These are phyloP conservation scores for Anguilla rostrata DNA, from an alignment of 2,113 vertebrate genomes.

Conservation along the genomic window DNA sequence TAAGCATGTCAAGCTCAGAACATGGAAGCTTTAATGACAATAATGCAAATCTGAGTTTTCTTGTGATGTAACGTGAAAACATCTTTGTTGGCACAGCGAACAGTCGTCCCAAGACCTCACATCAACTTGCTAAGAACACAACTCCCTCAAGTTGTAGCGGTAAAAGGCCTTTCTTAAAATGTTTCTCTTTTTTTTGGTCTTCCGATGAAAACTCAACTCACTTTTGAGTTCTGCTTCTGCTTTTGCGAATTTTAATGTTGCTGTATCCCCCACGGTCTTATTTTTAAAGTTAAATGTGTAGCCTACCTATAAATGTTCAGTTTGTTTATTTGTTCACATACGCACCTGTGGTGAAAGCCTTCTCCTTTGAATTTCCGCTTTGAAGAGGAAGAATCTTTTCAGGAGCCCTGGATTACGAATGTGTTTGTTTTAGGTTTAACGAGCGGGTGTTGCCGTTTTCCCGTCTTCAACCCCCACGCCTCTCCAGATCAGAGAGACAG, in stretches of 20 bases:
- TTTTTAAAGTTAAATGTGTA: slow-evolving; percentile 41
- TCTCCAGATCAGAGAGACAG: slow-evolving; percentile 65
- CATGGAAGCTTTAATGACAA: slow-evolving; percentile 64
- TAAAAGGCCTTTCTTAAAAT: slow-evolving; percentile 56
- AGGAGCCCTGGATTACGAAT: slow-evolving; percentile 64
- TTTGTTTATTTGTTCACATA: slow-evolving; percentile 66
- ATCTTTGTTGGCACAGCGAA: slow-evolving; percentile 36
- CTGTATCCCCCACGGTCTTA: background rate
- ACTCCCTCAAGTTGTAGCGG: background rate
- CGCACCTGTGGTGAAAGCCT: slow-evolving; percentile 59
- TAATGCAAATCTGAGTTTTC: slow-evolving; percentile 59
- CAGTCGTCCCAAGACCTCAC: background rate
- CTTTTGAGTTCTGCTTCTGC: background rate
- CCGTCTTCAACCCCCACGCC: slow-evolving; percentile 42
- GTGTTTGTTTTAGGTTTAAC: slow-evolving; percentile 77
- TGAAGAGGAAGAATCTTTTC: slow-evolving; percentile 61
- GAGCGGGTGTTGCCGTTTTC: slow-evolving; percentile 66
- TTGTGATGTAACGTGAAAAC: slow-evolving; percentile 67
- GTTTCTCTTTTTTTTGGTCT: slow-evolving; percentile 61
- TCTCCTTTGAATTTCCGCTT: slow-evolving; percentile 55
- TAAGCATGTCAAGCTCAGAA: slow-evolving; percentile 73
- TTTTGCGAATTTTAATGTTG: background rate
- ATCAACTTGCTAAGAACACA: background rate
- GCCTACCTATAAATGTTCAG: slow-evolving; percentile 62
- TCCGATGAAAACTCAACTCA: slow-evolving; percentile 64